phyloP scores from a whole-genome alignment of 2,888 invertebrate genomes.

The Pimpla rufipes region DNA sequence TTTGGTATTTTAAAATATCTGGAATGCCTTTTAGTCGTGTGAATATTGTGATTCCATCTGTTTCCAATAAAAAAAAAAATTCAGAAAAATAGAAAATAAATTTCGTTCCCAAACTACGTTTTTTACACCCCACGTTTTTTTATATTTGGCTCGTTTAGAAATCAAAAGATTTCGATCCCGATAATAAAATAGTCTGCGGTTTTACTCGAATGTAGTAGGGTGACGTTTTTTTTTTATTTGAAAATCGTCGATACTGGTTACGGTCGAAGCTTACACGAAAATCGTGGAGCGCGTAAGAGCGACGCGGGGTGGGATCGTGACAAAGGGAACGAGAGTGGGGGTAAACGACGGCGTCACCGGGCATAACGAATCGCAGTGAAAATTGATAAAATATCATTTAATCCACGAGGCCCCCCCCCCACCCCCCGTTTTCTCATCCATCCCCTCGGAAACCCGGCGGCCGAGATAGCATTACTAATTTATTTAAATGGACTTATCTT shows the following conservation, averaged over 20 bases:
- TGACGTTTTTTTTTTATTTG: background rate
- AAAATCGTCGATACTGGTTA: slow-evolving; percentile 18
- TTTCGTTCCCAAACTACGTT: too few species aligned
- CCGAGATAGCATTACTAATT: slow-evolving; percentile 85
- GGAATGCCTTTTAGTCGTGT: too few species aligned
- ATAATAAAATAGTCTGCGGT: background rate
- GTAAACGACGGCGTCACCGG: slow-evolving; percentile 69
- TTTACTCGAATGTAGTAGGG: background rate
- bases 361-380: slow-evolving; percentile 83
- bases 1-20: too few species aligned
- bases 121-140: too few species aligned
- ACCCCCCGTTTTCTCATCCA: slow-evolving; percentile 58
- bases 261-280: background rate
- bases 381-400: slow-evolving; percentile 85
- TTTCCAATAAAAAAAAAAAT: too few species aligned
- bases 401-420: slow-evolving; percentile 73
- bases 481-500: slow-evolving; percentile 85
- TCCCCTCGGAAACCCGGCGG: slow-evolving; percentile 64
- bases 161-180: background rate
- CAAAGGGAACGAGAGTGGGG: slow-evolving; percentile 11
- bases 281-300: background rate
- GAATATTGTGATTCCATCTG: too few species aligned
- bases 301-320: slow-evolving; percentile 2
- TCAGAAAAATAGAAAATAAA: too few species aligned
- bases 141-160: too few species aligned